Evolutionary conservation across 2,888 invertebrate species (phyloP).

Genomic region (Oligia strigilis): DNA sequence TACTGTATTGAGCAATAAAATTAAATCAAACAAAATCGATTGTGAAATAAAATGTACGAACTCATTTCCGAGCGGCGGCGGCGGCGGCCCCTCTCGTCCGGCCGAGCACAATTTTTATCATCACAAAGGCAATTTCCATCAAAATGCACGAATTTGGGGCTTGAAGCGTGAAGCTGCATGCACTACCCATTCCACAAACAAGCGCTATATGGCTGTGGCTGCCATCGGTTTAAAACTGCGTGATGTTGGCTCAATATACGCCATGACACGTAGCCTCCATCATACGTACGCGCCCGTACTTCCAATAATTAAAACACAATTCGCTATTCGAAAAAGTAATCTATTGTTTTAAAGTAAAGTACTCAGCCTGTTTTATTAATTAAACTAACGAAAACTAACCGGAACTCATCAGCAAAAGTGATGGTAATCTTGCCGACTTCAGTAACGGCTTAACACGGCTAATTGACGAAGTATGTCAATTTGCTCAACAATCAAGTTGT

Average conservation of each 20-base stretch:
- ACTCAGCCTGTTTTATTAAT: not conserved
- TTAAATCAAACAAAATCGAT: conserved; percentile 84
- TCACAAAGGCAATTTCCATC: conserved; percentile 85
- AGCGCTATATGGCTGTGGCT: conserved; percentile 48
- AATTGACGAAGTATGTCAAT: not conserved
- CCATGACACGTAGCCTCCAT: conserved; percentile 8
- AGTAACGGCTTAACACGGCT: too few species aligned
- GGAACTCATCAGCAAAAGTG: not conserved
- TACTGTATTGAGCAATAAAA: conserved; percentile 78
- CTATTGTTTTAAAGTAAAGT: not conserved
- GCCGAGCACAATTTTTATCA: conserved; percentile 82
- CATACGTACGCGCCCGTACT: conserved; percentile 2
- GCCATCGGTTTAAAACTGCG: conserved; percentile 52
- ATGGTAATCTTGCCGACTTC: not conserved
- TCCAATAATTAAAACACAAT: conserved; percentile 21
- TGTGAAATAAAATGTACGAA: conserved; percentile 83
- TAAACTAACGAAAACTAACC: not conserved
- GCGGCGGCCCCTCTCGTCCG: conserved; percentile 72
- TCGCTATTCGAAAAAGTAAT: not conserved
- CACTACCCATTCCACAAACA: conserved; percentile 64
- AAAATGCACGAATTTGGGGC: conserved; percentile 83
- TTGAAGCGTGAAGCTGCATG: conserved; percentile 74
- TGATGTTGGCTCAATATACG: conserved; percentile 22
- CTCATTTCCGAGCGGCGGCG: conserved; percentile 80
- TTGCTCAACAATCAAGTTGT: not conserved